Base-by-base conservation (phyloP, 2,888 invertebrate species). In the Lysandra coridon region DNA sequence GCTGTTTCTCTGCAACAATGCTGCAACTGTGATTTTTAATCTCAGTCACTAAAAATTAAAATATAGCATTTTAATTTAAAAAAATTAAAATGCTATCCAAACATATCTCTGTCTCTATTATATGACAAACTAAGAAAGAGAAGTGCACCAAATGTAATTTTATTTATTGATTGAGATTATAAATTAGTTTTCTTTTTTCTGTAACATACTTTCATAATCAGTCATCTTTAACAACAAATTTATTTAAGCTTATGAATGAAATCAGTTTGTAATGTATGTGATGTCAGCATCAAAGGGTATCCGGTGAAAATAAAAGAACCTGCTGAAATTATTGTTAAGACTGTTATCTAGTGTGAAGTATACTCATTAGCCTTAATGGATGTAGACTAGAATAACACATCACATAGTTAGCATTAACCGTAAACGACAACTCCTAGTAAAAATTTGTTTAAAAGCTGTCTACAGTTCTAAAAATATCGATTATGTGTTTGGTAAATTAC, bases 281-380 rank as follows among this genome's bases (percentile, higher is more conserved):
- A 69, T 3, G 33, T 64, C 30, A 33, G 74, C 33, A 74, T 74
- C 44, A 44, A 74, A 44, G n/a, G 74, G 44, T 23, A 23, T 44
- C 44, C 44, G 3, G 23, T 40, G n/a, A n/a, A 44, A 7, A 44
- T 23, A 23, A 44, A 74, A n/a, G 7, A 40, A 74, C n/a, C 40
- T 23, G 44, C 40, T 74, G 74, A 74, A 74, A 74, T 44, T 74
- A 74, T 74, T 74, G 3, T 74, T 74, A 74, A 74, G 74, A 74
- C 57, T 77, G 76, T 77, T 77, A 77, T 77, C 49, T 57, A 57
- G 76, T 77, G 57, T 77, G 64, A 75, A 64, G 78, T 53, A 76
- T 74, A 76, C 76, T 80, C 78, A 78, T 76, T 80, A 78, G 74
- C 73, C 64, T 62, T 79, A n/a, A 74, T 23, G 40, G 75, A 75